These are phyloP conservation scores for Diadromus collaris DNA, from an alignment of 2,888 invertebrate genomes.

Conservation along the genomic window DNA sequence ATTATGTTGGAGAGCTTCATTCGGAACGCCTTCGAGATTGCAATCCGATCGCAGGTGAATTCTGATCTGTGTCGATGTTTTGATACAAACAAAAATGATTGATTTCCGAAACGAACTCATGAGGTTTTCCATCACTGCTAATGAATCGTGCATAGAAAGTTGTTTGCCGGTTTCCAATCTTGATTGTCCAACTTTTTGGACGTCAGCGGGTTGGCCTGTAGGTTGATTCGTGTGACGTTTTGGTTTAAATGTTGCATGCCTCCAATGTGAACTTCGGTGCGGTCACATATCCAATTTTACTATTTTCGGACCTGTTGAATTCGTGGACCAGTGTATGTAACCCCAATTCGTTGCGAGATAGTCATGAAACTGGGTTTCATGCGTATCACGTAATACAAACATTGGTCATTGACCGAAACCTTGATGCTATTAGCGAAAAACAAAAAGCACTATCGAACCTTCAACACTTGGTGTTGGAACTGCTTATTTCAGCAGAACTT, in stretches of 20 bases:
- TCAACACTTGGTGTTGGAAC: neutral
- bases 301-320: neutral
- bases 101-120: neutral
- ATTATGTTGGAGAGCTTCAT: slow-evolving; percentile 63
- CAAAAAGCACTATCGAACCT: neutral
- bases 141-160: neutral
- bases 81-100: neutral
- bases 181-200: neutral
- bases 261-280: neutral
- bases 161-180: neutral
- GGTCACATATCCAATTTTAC: neutral
- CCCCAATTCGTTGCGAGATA: too few species aligned
- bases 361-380: neutral
- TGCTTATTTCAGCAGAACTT: too few species aligned
- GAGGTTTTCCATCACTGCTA: neutral
- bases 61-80: neutral
- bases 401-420: neutral
- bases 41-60: neutral
- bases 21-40: slow-evolving; percentile 46
- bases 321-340: neutral
- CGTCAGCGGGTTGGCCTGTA: neutral
- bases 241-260: too few species aligned
- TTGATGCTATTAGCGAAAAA: neutral
- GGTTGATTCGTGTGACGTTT: neutral
- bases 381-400: neutral